Evolutionary conservation across 2,797 vertebrate genomes (phyloP), one percentile per base, ranked within the genome.

Genomic region (Pseudomugil tenellus): DNA sequence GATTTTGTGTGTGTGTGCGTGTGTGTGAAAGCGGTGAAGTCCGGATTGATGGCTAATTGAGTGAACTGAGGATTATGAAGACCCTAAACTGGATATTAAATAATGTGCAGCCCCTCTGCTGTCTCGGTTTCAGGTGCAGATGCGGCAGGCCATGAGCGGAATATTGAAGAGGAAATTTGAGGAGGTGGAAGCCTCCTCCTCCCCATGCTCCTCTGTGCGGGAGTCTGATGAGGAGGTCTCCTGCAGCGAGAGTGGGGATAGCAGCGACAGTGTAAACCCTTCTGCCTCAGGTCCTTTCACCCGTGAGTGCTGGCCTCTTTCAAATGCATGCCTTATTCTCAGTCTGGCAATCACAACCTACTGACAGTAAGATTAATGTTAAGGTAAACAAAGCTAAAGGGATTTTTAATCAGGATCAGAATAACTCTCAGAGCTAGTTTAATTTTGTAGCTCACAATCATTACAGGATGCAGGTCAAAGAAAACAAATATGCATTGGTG

Each of bases 131-230:
- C 88, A 91, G 91, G 90, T 91, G 87, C 87, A 82, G 86, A 93
- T 93, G 93, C 93, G 68, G 91, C 93, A 80, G 92, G 91, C 92
- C 83, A 98, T 98, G 96, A 98, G 96, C 58, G 96, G 96, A 91
- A 97, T 98, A 94, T 94, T 98, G 94, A 98, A 98, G 92, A 96
- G 97, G 92, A 98, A 97, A 94, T 97, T 98, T 91, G 96, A 97
- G 92, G 98, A 99, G 96, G 97, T 99, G 84, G 98, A 99, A 78
- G 96, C 96, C 84, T 95, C 96, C 84, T 90, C 94, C 77, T 98
- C 98, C 29, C 97, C 97, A 17, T 96, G 96, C 88, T 98, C 96
- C 35, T 99, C 96, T 21, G 92, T 95, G 80, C 89, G 96, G 87
- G 97, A 98, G 90, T 98, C 97, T 0, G 97, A 99, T 71, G 93